Percentiles rank a stretch among this genome's conserved stretches.
Evolutionary conservation across 2,797 vertebrate genomes (phyloP).

Genomic region (Lagorchestes hirsutus): DNA sequence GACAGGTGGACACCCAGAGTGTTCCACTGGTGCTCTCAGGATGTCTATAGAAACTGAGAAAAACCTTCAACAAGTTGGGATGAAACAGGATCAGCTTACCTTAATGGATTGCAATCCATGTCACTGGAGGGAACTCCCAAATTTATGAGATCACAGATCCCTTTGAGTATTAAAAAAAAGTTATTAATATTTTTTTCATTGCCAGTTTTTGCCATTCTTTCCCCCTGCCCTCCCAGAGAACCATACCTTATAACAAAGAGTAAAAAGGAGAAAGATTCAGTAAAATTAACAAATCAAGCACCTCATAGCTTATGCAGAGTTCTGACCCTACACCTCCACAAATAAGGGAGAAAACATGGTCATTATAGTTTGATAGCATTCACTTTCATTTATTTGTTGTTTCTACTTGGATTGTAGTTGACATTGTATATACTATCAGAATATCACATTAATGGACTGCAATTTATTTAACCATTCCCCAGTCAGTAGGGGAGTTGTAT

Average conservation of each 20-base stretch:
- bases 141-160: neutral
- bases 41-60: neutral
- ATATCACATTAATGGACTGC: neutral
- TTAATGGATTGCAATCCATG: neutral
- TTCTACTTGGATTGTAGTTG: neutral
- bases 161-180: neutral
- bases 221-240: neutral
- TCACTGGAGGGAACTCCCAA: neutral
- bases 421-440: neutral
- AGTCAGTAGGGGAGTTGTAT: neutral
- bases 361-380: neutral
- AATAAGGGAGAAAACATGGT: neutral
- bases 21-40: neutral
- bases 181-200: slow-evolving; percentile 1
- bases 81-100: neutral
- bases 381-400: neutral
- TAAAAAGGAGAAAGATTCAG: neutral
- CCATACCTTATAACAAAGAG: neutral
- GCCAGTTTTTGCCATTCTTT: neutral
- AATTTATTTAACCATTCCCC: neutral
- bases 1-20: neutral
- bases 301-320: neutral
- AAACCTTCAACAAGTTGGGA: neutral
- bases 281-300: neutral
- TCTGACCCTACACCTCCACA: neutral